phyloP scores from a whole-genome alignment of 2,113 vertebrate species.

The Trinectes maculatus region DNA sequence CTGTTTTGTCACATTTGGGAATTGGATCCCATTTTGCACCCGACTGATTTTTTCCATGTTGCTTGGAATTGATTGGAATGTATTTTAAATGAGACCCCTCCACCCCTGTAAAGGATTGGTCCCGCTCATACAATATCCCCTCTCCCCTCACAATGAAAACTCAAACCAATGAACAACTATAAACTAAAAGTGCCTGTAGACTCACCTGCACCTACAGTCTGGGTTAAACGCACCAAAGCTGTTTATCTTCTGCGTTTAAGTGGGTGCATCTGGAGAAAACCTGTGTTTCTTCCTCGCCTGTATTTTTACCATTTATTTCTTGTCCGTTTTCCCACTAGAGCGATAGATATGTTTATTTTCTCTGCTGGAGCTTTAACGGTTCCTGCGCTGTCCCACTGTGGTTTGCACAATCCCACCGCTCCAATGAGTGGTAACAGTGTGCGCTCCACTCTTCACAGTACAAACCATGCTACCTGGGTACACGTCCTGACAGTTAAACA shows the following conservation, averaged over 20 bases:
- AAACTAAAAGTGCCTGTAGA: neutral
- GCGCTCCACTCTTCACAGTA: constrained; percentile 45
- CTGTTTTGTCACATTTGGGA: constrained; percentile 43
- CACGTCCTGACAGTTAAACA: constrained; percentile 43
- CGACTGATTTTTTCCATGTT: constrained; percentile 52
- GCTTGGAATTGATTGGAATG: constrained; percentile 43
- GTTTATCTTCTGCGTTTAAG: constrained; percentile 1
- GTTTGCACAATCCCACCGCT: constrained; percentile 48
- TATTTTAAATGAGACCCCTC: constrained; percentile 44
- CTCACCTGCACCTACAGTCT: neutral
- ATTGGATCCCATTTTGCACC: constrained; percentile 52
- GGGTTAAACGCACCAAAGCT: neutral
- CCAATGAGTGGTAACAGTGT: constrained; percentile 50
- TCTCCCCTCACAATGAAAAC: constrained; percentile 8
- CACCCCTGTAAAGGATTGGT: constrained; percentile 28
- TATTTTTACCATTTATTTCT: neutral
- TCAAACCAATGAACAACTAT: constrained; percentile 7
- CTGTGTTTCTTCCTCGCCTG: neutral
- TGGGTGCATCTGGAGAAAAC: neutral
- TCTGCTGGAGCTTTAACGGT: constrained; percentile 55
- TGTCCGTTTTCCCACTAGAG: constrained; percentile 14
- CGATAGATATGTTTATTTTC: constrained; percentile 53
- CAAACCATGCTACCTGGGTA: constrained; percentile 18
- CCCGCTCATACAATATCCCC: neutral
- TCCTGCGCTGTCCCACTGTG: constrained; percentile 33